These are phyloP conservation scores for Trichonephila clavata DNA, from an alignment of 1,140 invertebrate species.

Conservation along the genomic window DNA sequence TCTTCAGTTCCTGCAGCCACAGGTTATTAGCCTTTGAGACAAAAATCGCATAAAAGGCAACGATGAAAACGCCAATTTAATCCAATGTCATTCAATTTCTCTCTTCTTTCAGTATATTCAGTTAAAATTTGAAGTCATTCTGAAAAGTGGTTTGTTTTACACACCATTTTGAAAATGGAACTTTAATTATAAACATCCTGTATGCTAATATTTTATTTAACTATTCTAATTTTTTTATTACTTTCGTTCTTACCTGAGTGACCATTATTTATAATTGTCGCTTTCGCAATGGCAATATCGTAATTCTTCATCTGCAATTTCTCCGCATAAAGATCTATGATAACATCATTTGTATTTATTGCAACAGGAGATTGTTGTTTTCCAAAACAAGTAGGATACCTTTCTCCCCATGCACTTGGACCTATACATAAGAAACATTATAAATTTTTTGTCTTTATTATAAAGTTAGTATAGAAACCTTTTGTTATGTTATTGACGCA, in stretches of 20 bases:
- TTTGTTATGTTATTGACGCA: not conserved
- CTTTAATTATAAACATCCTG: too few species aligned
- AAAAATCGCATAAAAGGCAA: too few species aligned
- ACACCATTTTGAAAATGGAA: too few species aligned
- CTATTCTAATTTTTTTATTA: not conserved
- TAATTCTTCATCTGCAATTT: not conserved
- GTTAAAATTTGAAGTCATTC: too few species aligned
- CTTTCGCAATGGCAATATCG: not conserved
- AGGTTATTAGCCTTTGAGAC: too few species aligned
- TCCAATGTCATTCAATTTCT: too few species aligned
- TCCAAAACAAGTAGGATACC: conserved; percentile 86
- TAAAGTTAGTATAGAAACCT: not conserved
- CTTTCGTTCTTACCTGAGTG: conserved; percentile 15
- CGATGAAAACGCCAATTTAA: too few species aligned
- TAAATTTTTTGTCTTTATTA: not conserved
- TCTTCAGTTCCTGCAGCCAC: too few species aligned
- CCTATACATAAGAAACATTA: conserved; percentile 78
- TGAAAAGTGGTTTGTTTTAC: too few species aligned
- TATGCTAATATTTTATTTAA: too few species aligned
- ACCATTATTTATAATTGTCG: conserved; percentile 44
- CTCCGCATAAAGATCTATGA: not conserved
- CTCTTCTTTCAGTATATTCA: too few species aligned
- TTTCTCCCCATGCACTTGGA: conserved; percentile 84
- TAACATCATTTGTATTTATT: conserved; percentile 81
- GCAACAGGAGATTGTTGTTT: conserved; percentile 92